These are phyloP conservation scores for Aphaenogaster ashmeadi DNA, from an alignment of 1,140 invertebrate species.

Conservation along the genomic window DNA sequence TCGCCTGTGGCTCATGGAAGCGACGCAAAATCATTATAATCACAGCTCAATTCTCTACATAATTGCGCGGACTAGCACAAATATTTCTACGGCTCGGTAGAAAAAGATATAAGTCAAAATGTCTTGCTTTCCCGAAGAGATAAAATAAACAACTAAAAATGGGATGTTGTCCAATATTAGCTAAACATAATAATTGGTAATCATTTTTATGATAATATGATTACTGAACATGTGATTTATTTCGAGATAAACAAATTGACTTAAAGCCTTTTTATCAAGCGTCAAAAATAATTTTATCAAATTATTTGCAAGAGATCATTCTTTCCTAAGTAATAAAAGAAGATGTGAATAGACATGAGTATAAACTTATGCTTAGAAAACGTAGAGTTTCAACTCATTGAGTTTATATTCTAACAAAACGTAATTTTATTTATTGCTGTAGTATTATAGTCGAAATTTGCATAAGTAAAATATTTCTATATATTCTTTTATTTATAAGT, in stretches of 20 bases:
- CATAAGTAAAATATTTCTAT: neutral
- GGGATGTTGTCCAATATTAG: neutral
- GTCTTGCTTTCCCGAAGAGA: neutral
- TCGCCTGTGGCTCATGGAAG: slow-evolving; percentile 19
- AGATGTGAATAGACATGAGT: slow-evolving; percentile 38
- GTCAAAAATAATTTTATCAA: slow-evolving; percentile 46
- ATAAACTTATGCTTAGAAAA: slow-evolving; percentile 9
- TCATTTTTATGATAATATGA: slow-evolving; percentile 4
- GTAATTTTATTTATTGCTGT: neutral
- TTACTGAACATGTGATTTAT: neutral
- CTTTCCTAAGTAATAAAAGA: slow-evolving; percentile 25
- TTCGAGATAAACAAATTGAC: slow-evolving; percentile 7
- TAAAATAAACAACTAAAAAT: neutral
- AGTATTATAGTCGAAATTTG: neutral
- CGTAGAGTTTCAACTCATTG: slow-evolving; percentile 24
- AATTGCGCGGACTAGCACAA: slow-evolving; percentile 25
- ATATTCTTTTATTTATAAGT: neutral
- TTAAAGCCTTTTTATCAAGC: slow-evolving; percentile 27
- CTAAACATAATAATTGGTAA: neutral
- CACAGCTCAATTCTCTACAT: slow-evolving; percentile 45
- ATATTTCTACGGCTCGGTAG: neutral
- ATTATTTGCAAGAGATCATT: slow-evolving; percentile 14
- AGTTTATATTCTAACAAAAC: neutral
- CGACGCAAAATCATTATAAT: slow-evolving; percentile 54
- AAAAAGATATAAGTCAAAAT: slow-evolving; percentile 22